phyloP scores from a whole-genome alignment of 2,113 vertebrate species.

The Ceyx margarethae region DNA sequence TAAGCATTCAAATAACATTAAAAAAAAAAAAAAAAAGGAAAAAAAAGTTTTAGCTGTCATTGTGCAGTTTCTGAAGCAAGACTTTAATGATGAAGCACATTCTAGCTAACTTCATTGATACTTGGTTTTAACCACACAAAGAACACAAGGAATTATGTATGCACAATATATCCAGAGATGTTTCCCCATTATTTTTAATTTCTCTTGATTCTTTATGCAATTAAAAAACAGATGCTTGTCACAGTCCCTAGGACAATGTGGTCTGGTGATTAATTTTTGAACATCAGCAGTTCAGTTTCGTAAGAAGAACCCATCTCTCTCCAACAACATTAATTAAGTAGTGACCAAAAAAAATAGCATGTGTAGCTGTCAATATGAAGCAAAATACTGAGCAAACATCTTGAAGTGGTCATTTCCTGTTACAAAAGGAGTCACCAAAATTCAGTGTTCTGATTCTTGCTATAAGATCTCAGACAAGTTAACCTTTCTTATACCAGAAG shows the following conservation, averaged over 20 bases:
- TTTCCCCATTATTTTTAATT: neutral
- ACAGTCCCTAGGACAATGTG: neutral
- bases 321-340: neutral
- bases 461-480: neutral
- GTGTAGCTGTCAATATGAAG: neutral
- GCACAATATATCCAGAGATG: neutral
- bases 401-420: neutral
- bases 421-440: neutral
- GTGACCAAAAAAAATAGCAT: neutral
- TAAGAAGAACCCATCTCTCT: neutral
- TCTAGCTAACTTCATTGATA: constrained; percentile 44
- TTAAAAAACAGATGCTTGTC: neutral
- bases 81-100: constrained; percentile 68
- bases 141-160: neutral
- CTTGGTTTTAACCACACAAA: constrained; percentile 29
- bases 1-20: constrained; percentile 70
- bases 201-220: neutral
- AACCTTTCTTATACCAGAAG: neutral
- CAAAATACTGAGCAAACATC: neutral
- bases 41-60: constrained; percentile 63
- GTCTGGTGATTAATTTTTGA: neutral
- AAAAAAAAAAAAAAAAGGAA: neutral
- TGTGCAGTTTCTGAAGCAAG: constrained; percentile 65
- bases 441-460: neutral
- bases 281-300: neutral